A percentile compares a stretch with the other conserved stretches of the same genome.
Conservation (phyloP, 1,140 invertebrate genomes). For the Zaprionus inermis region DNA sequence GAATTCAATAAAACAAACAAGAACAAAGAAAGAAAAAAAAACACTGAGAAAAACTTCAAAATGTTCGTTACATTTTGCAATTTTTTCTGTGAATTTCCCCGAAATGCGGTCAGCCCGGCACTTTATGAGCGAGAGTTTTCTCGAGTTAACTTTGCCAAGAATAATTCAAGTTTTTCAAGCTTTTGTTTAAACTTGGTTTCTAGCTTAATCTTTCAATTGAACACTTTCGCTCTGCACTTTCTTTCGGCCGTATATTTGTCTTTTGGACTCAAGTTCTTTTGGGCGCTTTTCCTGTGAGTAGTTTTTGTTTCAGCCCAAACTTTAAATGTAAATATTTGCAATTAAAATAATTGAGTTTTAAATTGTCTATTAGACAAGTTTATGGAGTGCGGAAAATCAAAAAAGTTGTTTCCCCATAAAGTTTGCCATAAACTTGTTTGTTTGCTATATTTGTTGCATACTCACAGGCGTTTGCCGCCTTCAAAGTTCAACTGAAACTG, state of each 20-base stretch:
- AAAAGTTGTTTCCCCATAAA: constrained; percentile 20
- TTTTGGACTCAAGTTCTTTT: constrained; percentile 12
- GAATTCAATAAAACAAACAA: constrained; percentile 63
- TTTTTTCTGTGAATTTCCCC: constrained; percentile 18
- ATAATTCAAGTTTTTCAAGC: background rate
- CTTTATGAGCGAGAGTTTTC: constrained; percentile 37
- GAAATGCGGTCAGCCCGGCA: constrained; percentile 27
- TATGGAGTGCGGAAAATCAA: constrained; percentile 13
- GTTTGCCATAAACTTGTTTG: constrained; percentile 13
- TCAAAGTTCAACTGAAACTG: constrained; percentile 3
- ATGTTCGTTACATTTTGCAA: constrained; percentile 22
- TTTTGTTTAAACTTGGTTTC: background rate
- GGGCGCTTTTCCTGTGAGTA: background rate
- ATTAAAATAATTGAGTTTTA: constrained; percentile 60
- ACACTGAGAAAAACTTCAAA: constrained; percentile 24
- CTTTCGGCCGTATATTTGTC: constrained; percentile 21
- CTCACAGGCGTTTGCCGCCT: background rate
- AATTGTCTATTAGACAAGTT: constrained; percentile 40
- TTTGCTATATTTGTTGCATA: constrained; percentile 9
- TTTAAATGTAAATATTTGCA: constrained; percentile 51
- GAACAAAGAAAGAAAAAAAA: background rate
- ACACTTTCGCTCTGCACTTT: constrained; percentile 22
- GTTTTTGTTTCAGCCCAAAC: background rate
- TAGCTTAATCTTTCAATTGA: constrained; percentile 41
- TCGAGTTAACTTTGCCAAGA: constrained; percentile 10